These are phyloP conservation scores for Eupristina koningsbergeri DNA, from an alignment of 1,140 invertebrate genomes.

Conservation along the genomic window DNA sequence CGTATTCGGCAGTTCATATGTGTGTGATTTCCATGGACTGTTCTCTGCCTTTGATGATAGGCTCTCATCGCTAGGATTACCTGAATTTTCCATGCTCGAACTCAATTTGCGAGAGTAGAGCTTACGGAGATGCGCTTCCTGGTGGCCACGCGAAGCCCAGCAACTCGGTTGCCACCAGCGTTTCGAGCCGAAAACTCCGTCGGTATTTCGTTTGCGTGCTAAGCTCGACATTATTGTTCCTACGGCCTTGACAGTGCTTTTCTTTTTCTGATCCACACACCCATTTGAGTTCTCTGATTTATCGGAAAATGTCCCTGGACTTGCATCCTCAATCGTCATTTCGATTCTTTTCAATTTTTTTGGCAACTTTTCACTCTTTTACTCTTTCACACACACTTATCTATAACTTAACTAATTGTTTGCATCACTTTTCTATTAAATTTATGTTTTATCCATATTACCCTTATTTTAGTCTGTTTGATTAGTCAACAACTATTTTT, in stretches of 20 bases:
- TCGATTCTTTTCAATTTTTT: no score
- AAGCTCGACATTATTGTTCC: conserved; percentile 65
- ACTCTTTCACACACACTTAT: no score
- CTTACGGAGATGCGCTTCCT: conserved; percentile 70
- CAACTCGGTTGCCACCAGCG: conserved; percentile 72
- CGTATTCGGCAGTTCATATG: conserved; percentile 59
- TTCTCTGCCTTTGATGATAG: conserved; percentile 23
- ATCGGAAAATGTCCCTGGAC: background rate
- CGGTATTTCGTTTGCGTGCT: conserved; percentile 63
- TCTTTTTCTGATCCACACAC: conserved; percentile 45
- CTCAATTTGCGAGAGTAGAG: conserved; percentile 67
- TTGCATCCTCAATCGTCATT: conserved; percentile 9
- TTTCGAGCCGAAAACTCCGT: conserved; percentile 67
- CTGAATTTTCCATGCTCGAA: conserved; percentile 37
- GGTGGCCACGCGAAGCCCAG: conserved; percentile 70
- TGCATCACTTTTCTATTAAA: background rate
- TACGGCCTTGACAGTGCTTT: conserved; percentile 43
- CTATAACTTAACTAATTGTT: background rate
- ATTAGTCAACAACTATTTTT: background rate
- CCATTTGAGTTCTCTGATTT: background rate
- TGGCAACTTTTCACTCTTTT: background rate
- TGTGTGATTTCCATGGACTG: conserved; percentile 52
- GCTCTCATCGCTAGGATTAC: conserved; percentile 22
- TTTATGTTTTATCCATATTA: background rate
- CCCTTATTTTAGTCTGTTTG: background rate